Evolutionary conservation across 35 echinoderm and acorn worm species (phyloP).

Genomic region (Apostichopus californicus): DNA sequence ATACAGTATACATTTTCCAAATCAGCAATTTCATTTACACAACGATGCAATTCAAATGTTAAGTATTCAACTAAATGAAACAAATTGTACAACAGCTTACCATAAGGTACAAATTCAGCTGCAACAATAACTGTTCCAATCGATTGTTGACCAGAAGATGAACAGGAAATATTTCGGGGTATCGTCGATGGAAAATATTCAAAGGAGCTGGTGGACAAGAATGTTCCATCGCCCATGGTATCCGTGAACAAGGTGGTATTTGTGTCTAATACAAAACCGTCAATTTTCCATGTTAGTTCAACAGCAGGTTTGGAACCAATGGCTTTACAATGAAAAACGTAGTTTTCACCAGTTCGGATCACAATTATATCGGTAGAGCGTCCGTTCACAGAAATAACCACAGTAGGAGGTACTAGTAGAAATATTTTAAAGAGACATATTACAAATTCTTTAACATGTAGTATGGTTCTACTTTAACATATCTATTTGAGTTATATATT

Average conservation of each 20-base stretch:
- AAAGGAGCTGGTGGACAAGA: background rate
- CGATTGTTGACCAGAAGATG: background rate
- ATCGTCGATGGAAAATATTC: background rate
- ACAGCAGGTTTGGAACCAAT: background rate
- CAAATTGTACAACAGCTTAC: background rate
- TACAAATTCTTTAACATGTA: no score
- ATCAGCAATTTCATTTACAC: no score
- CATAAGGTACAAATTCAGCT: background rate
- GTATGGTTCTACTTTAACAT: no score
- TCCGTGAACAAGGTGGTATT: background rate
- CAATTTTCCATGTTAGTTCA: background rate
- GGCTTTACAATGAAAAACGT: background rate
- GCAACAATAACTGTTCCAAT: background rate
- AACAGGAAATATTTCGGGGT: background rate
- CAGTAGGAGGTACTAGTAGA: background rate
- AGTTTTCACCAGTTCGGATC: background rate
- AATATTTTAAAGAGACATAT: background rate
- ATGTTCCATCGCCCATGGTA: background rate
- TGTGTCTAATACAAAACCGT: background rate
- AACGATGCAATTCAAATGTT: no score
- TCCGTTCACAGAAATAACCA: background rate
- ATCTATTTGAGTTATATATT: no score
- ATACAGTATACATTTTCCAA: no score
- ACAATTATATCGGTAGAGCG: background rate
- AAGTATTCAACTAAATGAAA: no score